These are phyloP conservation scores for Rugalucina vietnamica DNA, from an alignment of 2,888 invertebrate genomes.

Conservation along the genomic window DNA sequence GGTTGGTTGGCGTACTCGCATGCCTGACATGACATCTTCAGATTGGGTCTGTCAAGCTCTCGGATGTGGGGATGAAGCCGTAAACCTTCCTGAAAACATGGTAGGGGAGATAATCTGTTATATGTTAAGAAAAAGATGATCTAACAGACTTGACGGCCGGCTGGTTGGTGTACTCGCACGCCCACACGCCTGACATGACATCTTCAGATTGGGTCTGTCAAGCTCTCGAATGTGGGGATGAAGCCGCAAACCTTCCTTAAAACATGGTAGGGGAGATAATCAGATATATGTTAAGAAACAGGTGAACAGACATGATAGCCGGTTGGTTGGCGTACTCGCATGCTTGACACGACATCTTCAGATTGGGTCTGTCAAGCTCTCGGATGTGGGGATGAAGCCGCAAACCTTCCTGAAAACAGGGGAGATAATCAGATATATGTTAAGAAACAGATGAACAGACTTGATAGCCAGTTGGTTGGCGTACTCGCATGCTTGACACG, in stretches of 20 bases:
- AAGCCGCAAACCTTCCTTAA: conserved; percentile 72
- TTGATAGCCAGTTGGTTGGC: conserved; percentile 78
- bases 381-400: conserved; percentile 74
- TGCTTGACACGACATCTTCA: conserved; percentile 79
- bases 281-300: too few species aligned
- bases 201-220: conserved; percentile 76
- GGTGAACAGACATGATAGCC: conserved; percentile 78
- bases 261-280: too few species aligned
- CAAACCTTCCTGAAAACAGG: conserved; percentile 73
- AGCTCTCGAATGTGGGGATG: conserved; percentile 77
- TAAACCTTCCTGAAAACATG: conserved; percentile 73
- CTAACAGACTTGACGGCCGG: conserved; percentile 79
- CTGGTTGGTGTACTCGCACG: conserved; percentile 76
- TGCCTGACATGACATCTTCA: conserved; percentile 79
- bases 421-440: too few species aligned
- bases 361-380: conserved; percentile 76
- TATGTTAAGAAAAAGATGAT: conserved; percentile 78
- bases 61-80: conserved; percentile 74
- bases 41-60: conserved; percentile 76
- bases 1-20: conserved; percentile 77
- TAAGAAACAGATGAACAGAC: conserved; percentile 77
- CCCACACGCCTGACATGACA: conserved; percentile 80
- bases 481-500: conserved; percentile 79
- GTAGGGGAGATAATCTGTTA: too few species aligned
- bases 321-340: conserved; percentile 77